Percentiles rank a stretch among this genome's conserved stretches.
Evolutionary conservation across 2,797 vertebrate genomes (phyloP).

Genomic region (Potorous gilbertii): DNA sequence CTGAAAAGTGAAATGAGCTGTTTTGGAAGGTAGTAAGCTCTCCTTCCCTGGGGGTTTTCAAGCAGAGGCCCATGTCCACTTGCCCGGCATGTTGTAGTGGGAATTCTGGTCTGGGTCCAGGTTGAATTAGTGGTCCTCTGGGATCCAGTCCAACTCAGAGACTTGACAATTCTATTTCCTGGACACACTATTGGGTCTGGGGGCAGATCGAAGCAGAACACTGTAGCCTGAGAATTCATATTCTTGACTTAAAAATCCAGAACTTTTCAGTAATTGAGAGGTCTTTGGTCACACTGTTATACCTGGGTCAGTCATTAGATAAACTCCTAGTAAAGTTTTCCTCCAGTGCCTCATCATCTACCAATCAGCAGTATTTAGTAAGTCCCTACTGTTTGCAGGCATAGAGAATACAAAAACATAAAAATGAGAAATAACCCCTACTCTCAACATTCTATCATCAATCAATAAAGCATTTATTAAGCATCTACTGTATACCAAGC

Average conservation of each 20-base stretch:
- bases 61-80: not conserved
- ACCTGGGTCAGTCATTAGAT: not conserved
- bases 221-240: not conserved
- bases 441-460: not conserved
- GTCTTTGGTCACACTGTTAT: not conserved
- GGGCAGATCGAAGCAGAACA: not conserved
- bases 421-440: not conserved
- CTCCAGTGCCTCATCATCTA: not conserved
- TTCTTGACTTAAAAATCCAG: not conserved
- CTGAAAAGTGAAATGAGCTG: not conserved
- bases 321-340: not conserved
- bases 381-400: not conserved
- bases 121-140: not conserved
- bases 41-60: not conserved
- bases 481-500: not conserved
- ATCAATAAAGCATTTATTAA: not conserved
- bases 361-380: not conserved
- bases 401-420: not conserved
- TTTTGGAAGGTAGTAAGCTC: not conserved
- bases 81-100: not conserved
- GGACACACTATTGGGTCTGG: not conserved
- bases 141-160: not conserved
- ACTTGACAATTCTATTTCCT: not conserved
- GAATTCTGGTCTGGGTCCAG: not conserved
- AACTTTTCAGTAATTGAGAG: not conserved